Percentiles rank a stretch among this genome's conserved stretches.
phyloP scores from a whole-genome alignment of 2,888 invertebrate genomes.

The Cynaeus angustus region DNA sequence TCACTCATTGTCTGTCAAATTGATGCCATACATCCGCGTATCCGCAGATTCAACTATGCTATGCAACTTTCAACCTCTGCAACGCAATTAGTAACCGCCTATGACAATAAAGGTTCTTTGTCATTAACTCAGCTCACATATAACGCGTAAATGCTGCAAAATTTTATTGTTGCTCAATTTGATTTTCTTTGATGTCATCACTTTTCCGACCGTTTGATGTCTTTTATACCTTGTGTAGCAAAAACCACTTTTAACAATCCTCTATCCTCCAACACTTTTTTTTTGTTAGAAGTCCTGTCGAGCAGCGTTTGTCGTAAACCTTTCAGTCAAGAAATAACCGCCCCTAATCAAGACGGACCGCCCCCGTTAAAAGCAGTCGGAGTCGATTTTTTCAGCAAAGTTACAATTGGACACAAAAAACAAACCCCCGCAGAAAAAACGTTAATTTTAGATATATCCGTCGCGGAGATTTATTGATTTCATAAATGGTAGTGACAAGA shows the following conservation, averaged over 20 bases:
- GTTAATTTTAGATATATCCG: constrained; percentile 24
- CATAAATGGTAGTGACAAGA: constrained; percentile 27
- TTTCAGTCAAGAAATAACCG: constrained; percentile 43
- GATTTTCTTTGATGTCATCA: constrained; percentile 28
- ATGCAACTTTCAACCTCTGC: too few relatives aligned
- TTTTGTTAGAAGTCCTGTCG: constrained; percentile 33
- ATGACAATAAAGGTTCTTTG: not conserved
- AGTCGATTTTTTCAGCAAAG: constrained; percentile 15
- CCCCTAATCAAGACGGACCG: constrained; percentile 37
- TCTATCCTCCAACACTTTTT: constrained; percentile 16
- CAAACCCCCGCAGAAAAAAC: constrained; percentile 6
- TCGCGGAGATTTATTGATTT: constrained; percentile 25
- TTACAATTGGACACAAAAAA: constrained; percentile 1
- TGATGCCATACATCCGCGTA: too few relatives aligned
- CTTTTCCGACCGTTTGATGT: constrained; percentile 28
- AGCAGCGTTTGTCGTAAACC: constrained; percentile 34
- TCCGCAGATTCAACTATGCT: too few relatives aligned
- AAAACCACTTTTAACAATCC: constrained; percentile 36
- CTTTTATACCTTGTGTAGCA: constrained; percentile 16
- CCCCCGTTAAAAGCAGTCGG: constrained; percentile 25
- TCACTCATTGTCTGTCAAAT: too few relatives aligned
- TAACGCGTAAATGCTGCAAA: not conserved
- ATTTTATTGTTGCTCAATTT: constrained; percentile 7
- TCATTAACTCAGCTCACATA: constrained; percentile 1
- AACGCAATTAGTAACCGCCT: too few relatives aligned